phyloP scores from a whole-genome alignment of 2,113 vertebrate species.

The Rhinolophus ferrumequinum region DNA sequence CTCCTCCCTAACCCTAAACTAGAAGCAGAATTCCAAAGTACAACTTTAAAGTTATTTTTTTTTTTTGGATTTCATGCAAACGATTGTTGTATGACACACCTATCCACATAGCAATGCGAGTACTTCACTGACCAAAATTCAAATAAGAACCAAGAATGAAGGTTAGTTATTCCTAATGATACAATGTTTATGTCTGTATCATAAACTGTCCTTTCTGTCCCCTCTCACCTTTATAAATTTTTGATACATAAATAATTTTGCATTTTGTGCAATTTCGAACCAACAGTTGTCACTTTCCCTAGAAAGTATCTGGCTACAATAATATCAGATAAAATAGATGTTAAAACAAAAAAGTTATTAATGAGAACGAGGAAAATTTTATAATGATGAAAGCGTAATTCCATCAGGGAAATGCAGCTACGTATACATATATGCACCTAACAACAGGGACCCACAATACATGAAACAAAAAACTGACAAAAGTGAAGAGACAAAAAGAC shows the following conservation, averaged over 20 bases:
- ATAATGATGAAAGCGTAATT: background rate
- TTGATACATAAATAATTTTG: background rate
- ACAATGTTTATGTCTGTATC: background rate
- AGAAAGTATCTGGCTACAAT: background rate
- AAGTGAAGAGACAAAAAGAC: background rate
- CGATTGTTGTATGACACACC: background rate
- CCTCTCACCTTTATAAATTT: background rate
- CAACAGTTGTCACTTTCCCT: background rate
- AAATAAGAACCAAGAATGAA: background rate
- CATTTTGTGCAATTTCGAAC: background rate
- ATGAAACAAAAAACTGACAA: background rate
- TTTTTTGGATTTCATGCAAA: background rate
- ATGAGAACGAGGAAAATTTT: background rate
- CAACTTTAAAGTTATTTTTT: background rate
- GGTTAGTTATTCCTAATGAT: background rate
- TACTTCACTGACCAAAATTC: background rate
- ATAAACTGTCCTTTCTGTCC: background rate
- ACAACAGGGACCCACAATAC: background rate
- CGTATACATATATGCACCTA: background rate
- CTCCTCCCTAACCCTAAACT: background rate
- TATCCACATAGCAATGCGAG: background rate
- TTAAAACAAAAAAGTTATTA: background rate
- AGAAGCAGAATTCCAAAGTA: slow-evolving; percentile 4
- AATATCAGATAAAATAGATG: background rate
- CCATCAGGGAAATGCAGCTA: background rate